These are phyloP conservation scores for Aphodius sticticus DNA, from an alignment of 2,888 invertebrate genomes.

Conservation along the genomic window DNA sequence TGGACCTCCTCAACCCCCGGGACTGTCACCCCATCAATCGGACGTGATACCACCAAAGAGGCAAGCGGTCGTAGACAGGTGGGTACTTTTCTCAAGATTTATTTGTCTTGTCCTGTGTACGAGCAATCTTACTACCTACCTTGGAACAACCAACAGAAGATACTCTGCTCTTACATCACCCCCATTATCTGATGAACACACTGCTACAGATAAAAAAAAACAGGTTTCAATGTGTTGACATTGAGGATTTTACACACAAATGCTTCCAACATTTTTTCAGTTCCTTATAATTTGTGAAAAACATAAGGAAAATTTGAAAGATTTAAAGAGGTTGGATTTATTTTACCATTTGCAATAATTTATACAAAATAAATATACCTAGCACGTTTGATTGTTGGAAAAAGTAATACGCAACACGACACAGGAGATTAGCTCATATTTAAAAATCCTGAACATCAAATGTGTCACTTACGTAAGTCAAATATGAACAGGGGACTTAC, in stretches of 20 bases:
- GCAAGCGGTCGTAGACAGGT: conserved; percentile 86
- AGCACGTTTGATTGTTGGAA: background rate
- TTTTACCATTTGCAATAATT: background rate
- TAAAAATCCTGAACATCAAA: background rate
- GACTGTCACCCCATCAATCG: conserved; percentile 69
- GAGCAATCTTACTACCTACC: conserved; percentile 8
- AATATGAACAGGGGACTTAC: background rate
- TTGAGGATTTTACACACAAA: background rate
- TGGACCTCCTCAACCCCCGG: conserved; percentile 69
- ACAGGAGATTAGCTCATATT: conserved; percentile 5
- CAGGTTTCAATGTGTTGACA: background rate
- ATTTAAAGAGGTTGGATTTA: background rate
- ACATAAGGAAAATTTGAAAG: background rate
- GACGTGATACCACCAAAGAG: conserved; percentile 80
- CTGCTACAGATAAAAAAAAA: background rate
- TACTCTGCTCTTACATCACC: background rate
- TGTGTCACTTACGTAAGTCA: background rate
- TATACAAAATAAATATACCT: background rate
- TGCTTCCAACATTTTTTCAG: background rate
- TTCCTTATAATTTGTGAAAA: background rate
- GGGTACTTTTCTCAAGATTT: conserved; percentile 46
- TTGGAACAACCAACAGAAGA: background rate
- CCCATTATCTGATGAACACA: background rate
- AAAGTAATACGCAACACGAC: conserved; percentile 7
- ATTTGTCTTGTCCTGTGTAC: conserved; percentile 28